Base-by-base conservation (phyloP, 2,797 vertebrate species). In the Propithecus deckenii region DNA sequence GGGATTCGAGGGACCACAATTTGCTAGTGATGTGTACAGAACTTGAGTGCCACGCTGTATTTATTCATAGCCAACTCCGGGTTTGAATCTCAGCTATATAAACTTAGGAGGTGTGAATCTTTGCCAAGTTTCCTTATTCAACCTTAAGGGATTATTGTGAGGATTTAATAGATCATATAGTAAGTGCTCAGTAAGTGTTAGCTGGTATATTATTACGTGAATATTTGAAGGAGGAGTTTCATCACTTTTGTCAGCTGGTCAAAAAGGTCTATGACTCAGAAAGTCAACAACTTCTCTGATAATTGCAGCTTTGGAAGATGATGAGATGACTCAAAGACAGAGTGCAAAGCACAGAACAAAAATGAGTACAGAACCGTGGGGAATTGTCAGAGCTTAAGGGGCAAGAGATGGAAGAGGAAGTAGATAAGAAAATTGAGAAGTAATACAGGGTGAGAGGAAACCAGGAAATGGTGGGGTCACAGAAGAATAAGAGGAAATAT, bases 401-500 rank as follows among this genome's bases (percentile, higher is more conserved):
- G 63, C 52, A 76, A 81, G 83, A 81, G 14, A 59, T 20, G 5
- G 74, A 95, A 89, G 92, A 86, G 75, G 69, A 95, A 89, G 55
- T 38, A 83, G 41, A 78, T 52, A 83, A 78, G 69, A 94, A 61
- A 83, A 92, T 0, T 67, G 75, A 94, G 95, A 95, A 92, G 88
- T 89, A 81, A n/a, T 28, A 71, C n/a, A 76, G n/a, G 76, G 76
- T 84, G 61, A 69, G 89, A 52, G 28, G 83, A 93, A 61, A 67
- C 17, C 25, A 76, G 78, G 65, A 90, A 91, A 78, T 80, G 78
- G 14, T 32, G 28, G 28, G n/a, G 61, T 93, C 59, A 72, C 18
- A 23, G 32, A 91, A 85, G 32, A 23, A 59, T 88, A 84, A 93
- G 61, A 89, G 85, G 91, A 97, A 97, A 80, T 67, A 52, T 72